Percentiles rank a stretch among this genome's conserved stretches.
These are phyloP conservation scores for Luehdorfia chinensis DNA, from an alignment of 1,140 invertebrate species.

Conservation along the genomic window DNA sequence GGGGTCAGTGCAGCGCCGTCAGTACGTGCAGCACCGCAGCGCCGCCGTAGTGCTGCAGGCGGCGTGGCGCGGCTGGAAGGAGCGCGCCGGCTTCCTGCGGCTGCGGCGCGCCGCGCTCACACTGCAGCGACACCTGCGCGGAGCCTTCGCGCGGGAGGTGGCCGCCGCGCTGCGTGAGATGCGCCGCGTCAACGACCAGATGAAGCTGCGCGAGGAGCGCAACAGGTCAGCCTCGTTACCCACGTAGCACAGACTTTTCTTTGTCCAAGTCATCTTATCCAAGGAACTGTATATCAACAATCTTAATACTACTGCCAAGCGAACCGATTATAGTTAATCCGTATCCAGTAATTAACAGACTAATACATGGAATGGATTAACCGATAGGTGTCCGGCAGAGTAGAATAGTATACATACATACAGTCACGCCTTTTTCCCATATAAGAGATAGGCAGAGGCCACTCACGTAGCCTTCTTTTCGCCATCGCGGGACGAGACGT, in stretches of 20 bases:
- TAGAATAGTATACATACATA: too few species aligned
- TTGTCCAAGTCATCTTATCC: too few species aligned
- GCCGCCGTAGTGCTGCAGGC: conserved; percentile 91
- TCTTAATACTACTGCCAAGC: too few species aligned
- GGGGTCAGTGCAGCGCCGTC: conserved; percentile 76
- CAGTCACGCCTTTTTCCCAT: too few species aligned
- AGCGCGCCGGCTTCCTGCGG: conserved; percentile 88
- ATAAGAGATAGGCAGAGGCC: too few species aligned
- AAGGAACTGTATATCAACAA: too few species aligned
- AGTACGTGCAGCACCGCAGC: conserved; percentile 82
- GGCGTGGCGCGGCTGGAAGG: conserved; percentile 91
- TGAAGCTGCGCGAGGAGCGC: conserved; percentile 86
- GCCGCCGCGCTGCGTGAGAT: conserved; percentile 92
- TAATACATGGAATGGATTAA: too few species aligned
- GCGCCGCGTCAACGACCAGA: conserved; percentile 94
- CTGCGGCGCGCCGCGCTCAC: conserved; percentile 91
- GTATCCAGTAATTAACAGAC: too few species aligned
- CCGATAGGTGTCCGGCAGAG: too few species aligned
- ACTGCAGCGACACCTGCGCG: conserved; percentile 92
- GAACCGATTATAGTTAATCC: too few species aligned
- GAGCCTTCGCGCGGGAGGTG: conserved; percentile 92
- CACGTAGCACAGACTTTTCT: background rate
- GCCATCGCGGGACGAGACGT: too few species aligned
- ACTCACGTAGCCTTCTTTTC: too few species aligned
- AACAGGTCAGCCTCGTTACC: conserved; percentile 66